Percentiles rank a stretch among this genome's conserved stretches.
phyloP scores from a whole-genome alignment of 2,797 vertebrate genomes.

The Eulemur albifrons region DNA sequence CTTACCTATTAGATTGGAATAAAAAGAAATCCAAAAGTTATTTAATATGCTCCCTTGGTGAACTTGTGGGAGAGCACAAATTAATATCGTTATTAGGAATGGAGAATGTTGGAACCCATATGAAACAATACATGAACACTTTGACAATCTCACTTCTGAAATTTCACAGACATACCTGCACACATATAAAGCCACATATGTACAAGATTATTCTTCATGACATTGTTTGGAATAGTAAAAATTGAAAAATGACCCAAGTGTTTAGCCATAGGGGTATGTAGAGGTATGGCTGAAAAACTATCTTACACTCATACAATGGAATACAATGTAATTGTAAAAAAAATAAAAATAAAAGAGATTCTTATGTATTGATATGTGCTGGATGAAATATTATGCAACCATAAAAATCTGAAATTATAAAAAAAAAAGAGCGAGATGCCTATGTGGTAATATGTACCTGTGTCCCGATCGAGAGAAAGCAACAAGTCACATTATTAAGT shows the following conservation, averaged over 20 bases:
- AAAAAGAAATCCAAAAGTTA: background rate
- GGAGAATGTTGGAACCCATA: background rate
- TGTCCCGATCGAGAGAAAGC: background rate
- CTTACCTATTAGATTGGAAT: background rate
- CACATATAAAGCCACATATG: background rate
- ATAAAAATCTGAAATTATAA: background rate
- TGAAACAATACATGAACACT: background rate
- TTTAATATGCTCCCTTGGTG: background rate
- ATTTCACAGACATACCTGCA: background rate
- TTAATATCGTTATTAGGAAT: background rate
- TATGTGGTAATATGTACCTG: background rate
- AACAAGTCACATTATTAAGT: background rate
- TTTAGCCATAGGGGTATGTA: background rate
- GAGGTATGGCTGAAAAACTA: background rate
- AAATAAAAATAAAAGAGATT: background rate
- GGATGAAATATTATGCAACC: background rate
- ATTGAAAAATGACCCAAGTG: background rate
- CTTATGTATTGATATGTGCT: background rate
- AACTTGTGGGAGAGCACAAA: background rate
- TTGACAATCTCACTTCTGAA: background rate
- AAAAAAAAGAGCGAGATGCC: background rate
- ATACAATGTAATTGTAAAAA: background rate
- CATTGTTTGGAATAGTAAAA: background rate
- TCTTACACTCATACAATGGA: background rate
- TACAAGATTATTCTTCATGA: background rate